Conservation (phyloP, 1,140 invertebrate species). For the Drosophila seguyi region DNA sequence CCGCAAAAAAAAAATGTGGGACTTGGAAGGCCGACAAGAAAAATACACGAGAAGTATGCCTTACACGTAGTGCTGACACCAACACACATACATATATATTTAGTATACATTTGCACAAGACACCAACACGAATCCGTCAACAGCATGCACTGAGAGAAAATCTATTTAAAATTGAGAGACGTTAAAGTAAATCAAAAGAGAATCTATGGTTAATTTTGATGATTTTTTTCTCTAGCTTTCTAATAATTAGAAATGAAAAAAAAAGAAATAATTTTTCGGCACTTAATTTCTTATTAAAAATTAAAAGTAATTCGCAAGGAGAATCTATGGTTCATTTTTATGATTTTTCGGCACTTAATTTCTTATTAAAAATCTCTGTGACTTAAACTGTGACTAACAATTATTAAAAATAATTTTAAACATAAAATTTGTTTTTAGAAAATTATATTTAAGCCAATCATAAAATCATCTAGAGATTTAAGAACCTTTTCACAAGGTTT, state of each 20-base stretch:
- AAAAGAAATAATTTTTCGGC: too few species aligned
- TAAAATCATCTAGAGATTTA: too few species aligned
- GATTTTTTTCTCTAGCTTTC: not conserved
- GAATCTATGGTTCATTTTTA: too few species aligned
- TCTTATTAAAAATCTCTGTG: not conserved
- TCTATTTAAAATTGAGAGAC: not conserved
- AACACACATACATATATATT: constrained; percentile 13
- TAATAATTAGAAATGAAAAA: too few species aligned
- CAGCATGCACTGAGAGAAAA: constrained; percentile 15
- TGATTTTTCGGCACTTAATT: too few species aligned
- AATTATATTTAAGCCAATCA: too few species aligned
- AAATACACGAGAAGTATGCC: constrained; percentile 53
- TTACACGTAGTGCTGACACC: constrained; percentile 51
- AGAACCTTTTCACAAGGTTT: too few species aligned
- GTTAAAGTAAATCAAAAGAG: too few species aligned
- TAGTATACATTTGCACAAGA: constrained; percentile 2
- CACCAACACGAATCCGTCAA: constrained; percentile 23
- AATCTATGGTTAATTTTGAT: not conserved
- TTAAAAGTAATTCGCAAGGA: too few species aligned
- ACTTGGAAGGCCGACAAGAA: constrained; percentile 32
- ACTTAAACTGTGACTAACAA: too few species aligned
- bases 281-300: not conserved
- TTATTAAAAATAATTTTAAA: too few species aligned
- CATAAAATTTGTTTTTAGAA: too few species aligned
- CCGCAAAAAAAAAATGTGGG: constrained; percentile 12